Evolutionary conservation across 2,888 invertebrate species (phyloP).

Genomic region (Miltochrista miniata): DNA sequence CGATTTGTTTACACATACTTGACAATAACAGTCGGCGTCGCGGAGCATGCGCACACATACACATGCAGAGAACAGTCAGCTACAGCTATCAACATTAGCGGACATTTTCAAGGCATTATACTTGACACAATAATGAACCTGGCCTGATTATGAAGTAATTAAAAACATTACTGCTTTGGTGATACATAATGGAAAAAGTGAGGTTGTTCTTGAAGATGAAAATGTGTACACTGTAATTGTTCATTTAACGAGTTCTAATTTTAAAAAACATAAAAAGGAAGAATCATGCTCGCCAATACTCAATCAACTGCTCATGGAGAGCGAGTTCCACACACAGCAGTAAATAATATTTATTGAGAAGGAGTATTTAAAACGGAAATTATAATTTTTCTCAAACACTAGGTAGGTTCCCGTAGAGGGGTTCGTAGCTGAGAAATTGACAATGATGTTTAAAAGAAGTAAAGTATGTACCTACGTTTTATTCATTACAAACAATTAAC

Average conservation of each 20-base stretch:
- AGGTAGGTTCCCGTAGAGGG: no score
- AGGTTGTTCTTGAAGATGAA: slow-evolving; percentile 15
- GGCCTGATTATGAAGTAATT: slow-evolving; percentile 44
- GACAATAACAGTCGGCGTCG: slow-evolving; percentile 62
- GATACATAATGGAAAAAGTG: slow-evolving; percentile 21
- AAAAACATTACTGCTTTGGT: slow-evolving; percentile 32
- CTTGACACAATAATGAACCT: slow-evolving; percentile 35
- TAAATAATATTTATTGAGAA: no score
- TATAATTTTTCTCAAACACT: no score
- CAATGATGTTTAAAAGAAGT: no score
- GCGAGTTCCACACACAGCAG: no score
- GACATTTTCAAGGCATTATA: slow-evolving; percentile 31
- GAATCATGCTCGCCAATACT: no score
- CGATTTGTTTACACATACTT: slow-evolving; percentile 64
- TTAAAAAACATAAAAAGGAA: background rate
- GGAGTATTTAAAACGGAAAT: no score
- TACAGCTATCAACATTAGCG: slow-evolving; percentile 24
- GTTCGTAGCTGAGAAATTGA: no score
- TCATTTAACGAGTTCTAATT: no score
- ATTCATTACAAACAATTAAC: no score
- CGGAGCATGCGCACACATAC: slow-evolving; percentile 27
- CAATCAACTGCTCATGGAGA: no score
- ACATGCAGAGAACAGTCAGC: slow-evolving; percentile 37
- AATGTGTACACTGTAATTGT: slow-evolving; percentile 2
- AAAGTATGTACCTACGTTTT: no score